Base-by-base conservation (phyloP, 2,113 vertebrate species). In the Ceyx margarethae region DNA sequence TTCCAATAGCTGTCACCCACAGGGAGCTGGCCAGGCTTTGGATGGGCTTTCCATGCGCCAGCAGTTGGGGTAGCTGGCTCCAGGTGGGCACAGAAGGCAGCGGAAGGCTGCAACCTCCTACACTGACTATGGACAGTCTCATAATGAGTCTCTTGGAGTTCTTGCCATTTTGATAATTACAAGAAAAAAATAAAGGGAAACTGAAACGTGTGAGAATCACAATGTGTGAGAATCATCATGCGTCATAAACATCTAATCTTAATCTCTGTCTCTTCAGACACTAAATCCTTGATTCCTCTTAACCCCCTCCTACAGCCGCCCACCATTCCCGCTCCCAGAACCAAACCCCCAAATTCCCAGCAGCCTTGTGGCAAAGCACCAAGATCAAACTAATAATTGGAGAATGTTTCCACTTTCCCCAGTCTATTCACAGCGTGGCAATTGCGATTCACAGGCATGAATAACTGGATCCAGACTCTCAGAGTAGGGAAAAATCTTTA, bases 361-460 rank as follows among this genome's bases (percentile, higher is more conserved):
- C 88, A 94, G 68, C 53, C 85, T 48, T 71, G 35, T 95, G 87
- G 90, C 76, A 90, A 72, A 71, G 35, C 40, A 83, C 69, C 93
- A 94, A 94, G 61, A 88, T 74, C 51, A 94, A 90, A 88, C 60
- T 83, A 90, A 85, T 78, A 91, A 93, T 88, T 17, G 60, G 82
- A 93, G 79, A 90, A 88, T 71, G 81, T 94, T 95, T 91, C 76
- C 57, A 65, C 40, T 87, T 90, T 81, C 37, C n/a, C n/a, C 20
- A 81, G 80, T 53, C 85, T 77, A 20, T 90, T 83, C 85, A 51
- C 53, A 54, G 60, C 25, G 45, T 66, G n/a, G 71, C 64, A 75
- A 81, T 90, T 60, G 66, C 57, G 2, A 1, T 35, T 37, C 37
- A 10, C 31, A 90, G 66, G 58, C 74, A 79, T 57, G 50, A 95